phyloP scores from a whole-genome alignment of 2,797 vertebrate genomes.

The Ceyx erithaca region DNA sequence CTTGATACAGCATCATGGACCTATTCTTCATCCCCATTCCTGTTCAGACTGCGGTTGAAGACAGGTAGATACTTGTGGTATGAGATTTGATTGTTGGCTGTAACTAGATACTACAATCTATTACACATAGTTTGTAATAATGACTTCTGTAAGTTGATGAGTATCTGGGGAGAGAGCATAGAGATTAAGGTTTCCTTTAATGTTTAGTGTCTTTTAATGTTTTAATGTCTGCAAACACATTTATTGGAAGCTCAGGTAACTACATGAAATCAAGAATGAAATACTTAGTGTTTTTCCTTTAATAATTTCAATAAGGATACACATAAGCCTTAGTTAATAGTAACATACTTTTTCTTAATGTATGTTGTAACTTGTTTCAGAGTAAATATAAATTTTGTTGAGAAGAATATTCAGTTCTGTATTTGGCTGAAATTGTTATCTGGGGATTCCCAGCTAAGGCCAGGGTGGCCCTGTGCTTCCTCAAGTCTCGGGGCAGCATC shows the following conservation, averaged over 20 bases:
- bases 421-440: not conserved
- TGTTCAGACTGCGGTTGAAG: not conserved
- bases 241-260: conserved; percentile 67
- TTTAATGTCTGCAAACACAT: conserved; percentile 25
- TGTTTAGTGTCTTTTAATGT: not conserved
- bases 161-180: not conserved
- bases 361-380: not conserved
- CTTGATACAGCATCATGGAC: not conserved
- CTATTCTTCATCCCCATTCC: not conserved
- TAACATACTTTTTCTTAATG: not conserved
- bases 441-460: not conserved
- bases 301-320: conserved; percentile 57
- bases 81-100: not conserved
- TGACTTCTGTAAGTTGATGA: not conserved
- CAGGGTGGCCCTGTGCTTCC: not conserved
- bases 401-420: not conserved
- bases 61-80: not conserved
- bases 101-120: not conserved
- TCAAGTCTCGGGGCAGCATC: not conserved
- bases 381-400: not conserved
- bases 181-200: not conserved
- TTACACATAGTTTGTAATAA: not conserved
- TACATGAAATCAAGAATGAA: conserved; percentile 56
- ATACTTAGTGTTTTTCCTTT: conserved; percentile 73
- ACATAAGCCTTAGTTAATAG: not conserved